These are phyloP conservation scores for Entelurus aequoreus DNA, from an alignment of 2,113 vertebrate genomes.

Conservation along the genomic window DNA sequence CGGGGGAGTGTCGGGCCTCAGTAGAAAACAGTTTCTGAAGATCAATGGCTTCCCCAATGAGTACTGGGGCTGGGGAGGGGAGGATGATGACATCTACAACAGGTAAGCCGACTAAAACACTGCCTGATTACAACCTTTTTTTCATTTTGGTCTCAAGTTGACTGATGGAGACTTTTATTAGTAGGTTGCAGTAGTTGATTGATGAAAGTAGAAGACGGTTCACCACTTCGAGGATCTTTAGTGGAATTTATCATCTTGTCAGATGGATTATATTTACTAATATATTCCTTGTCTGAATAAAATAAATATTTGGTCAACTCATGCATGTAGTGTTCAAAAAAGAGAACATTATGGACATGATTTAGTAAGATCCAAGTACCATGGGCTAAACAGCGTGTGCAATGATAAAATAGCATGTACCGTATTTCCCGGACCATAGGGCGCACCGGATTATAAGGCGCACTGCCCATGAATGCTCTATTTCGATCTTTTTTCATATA, in stretches of 20 bases:
- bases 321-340: constrained; percentile 30
- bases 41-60: constrained; percentile 99
- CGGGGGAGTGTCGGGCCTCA: constrained; percentile 94
- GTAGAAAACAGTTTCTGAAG: constrained; percentile 95
- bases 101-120: constrained; percentile 67
- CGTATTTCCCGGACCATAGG: too few species aligned
- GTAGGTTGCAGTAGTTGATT: too few species aligned
- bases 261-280: neutral
- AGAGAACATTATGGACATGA: neutral
- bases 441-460: too few species aligned
- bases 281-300: neutral
- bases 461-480: too few species aligned
- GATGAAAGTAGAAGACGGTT: constrained; percentile 26
- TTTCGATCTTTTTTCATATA: too few species aligned
- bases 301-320: constrained; percentile 1
- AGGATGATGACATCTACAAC: constrained; percentile 99
- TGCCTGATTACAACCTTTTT: constrained; percentile 31
- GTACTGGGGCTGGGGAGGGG: constrained; percentile 99
- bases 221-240: constrained; percentile 23
- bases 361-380: too few species aligned
- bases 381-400: too few species aligned
- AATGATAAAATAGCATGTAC: too few species aligned
- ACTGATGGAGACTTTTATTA: too few species aligned
- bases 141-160: constrained; percentile 34
- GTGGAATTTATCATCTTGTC: constrained; percentile 22